Percentiles rank a stretch among this genome's conserved stretches.
phyloP scores from a whole-genome alignment of 2,113 vertebrate genomes.

The Melanotaenia duboulayi region DNA sequence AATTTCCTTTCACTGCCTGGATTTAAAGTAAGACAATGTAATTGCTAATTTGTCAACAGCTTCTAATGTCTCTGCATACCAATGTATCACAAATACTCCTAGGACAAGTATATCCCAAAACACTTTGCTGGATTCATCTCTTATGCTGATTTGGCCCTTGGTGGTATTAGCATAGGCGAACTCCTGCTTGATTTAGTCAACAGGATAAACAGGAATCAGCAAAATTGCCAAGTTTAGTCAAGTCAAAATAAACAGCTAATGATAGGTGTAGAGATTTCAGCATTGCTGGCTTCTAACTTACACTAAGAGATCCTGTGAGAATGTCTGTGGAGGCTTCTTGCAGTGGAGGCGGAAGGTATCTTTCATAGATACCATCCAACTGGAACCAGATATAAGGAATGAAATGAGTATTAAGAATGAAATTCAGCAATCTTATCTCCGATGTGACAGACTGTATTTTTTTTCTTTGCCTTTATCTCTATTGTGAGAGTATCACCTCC shows the following conservation, averaged over 20 bases:
- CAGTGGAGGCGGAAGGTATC: not conserved
- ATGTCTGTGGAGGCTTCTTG: not conserved
- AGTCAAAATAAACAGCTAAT: constrained; percentile 35
- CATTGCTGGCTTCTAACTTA: not conserved
- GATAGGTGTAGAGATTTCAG: not conserved
- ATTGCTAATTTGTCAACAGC: no score
- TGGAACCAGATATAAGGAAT: not conserved
- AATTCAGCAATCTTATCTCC: not conserved
- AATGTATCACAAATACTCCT: not conserved
- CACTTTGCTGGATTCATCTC: not conserved
- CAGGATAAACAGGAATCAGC: constrained; percentile 18
- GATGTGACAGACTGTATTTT: constrained; percentile 12
- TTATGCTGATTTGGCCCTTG: constrained; percentile 27
- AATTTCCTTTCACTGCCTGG: no score
- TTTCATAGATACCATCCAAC: constrained; percentile 1
- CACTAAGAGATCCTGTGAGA: not conserved
- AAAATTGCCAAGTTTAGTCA: constrained; percentile 42
- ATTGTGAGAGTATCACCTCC: constrained; percentile 2
- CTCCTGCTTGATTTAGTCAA: constrained; percentile 35
- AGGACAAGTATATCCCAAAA: not conserved
- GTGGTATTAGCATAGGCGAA: constrained; percentile 12
- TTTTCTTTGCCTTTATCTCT: constrained; percentile 13
- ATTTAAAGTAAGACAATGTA: no score
- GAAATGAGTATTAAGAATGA: constrained; percentile 9
- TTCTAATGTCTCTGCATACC: no score